Evolutionary conservation across 2,888 invertebrate genomes (phyloP).

Genomic region (Xanthorhoe spadicearia): DNA sequence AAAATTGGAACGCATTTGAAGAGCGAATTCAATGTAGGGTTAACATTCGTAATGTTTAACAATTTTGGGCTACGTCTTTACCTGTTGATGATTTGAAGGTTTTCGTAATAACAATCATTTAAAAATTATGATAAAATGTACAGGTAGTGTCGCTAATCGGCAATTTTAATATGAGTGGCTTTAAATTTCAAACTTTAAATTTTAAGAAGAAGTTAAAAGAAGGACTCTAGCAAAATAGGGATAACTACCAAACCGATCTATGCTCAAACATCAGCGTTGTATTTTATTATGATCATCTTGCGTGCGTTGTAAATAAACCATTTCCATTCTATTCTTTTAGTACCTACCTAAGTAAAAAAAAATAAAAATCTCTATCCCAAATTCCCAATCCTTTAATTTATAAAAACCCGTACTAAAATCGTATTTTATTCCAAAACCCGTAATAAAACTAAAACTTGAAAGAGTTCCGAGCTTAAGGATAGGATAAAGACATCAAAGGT

Average conservation of each 20-base stretch:
- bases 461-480: conserved; percentile 5
- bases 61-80: conserved; percentile 24
- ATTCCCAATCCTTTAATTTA: neutral
- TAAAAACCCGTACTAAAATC: conserved; percentile 4
- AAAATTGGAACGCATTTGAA: conserved; percentile 42
- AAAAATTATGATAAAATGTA: too few species aligned
- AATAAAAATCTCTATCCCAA: neutral
- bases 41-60: conserved; percentile 36
- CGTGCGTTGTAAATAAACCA: too few species aligned
- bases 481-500: conserved; percentile 22
- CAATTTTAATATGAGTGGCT: too few species aligned
- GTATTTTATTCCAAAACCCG: conserved; percentile 5
- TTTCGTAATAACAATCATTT: neutral
- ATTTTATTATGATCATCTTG: too few species aligned
- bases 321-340: too few species aligned
- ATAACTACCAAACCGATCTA: too few species aligned
- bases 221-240: too few species aligned
- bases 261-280: too few species aligned
- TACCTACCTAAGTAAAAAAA: neutral
- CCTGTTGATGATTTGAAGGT: conserved; percentile 28
- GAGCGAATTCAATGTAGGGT: conserved; percentile 34
- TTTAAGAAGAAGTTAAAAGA: too few species aligned
- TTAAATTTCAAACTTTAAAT: too few species aligned
- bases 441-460: conserved; percentile 12
- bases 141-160: too few species aligned